Conservation (phyloP, 2,113 vertebrate genomes). For the Hippolais icterina region DNA sequence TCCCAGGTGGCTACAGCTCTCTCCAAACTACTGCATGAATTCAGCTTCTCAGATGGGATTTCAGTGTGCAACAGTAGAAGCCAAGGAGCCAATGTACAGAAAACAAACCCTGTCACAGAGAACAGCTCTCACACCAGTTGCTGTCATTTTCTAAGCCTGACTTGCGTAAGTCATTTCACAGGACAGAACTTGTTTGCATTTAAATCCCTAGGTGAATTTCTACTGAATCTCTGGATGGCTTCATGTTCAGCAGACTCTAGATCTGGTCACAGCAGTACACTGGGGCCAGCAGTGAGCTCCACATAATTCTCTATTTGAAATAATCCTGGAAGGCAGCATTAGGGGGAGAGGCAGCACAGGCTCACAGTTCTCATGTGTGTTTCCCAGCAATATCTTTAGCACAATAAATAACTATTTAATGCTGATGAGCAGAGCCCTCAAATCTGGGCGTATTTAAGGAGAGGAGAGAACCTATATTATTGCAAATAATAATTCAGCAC, state of each 20-base stretch:
- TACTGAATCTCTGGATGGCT: not conserved
- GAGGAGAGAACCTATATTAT: not conserved
- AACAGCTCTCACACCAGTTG: not conserved
- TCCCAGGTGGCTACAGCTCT: not conserved
- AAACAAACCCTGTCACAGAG: not conserved
- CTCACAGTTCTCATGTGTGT: fast-evolving
- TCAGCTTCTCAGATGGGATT: not conserved
- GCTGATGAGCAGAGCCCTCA: not conserved
- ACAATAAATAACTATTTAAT: not conserved
- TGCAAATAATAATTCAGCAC: not conserved
- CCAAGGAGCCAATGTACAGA: fast-evolving
- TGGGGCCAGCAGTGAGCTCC: not conserved
- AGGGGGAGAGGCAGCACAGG: not conserved
- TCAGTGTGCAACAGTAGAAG: not conserved
- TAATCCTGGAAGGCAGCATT: not conserved
- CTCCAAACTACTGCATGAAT: not conserved
- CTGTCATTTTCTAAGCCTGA: not conserved
- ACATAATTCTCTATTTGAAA: not conserved
- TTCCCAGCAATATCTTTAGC: not conserved
- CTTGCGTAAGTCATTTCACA: not conserved
- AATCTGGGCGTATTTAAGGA: not conserved
- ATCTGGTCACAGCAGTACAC: not conserved
- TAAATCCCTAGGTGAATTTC: not conserved
- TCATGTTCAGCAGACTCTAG: not conserved
- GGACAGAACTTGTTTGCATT: not conserved